Evolutionary conservation across 2,797 vertebrate species (phyloP).

Genomic region (Pyrocephalus nanus): DNA sequence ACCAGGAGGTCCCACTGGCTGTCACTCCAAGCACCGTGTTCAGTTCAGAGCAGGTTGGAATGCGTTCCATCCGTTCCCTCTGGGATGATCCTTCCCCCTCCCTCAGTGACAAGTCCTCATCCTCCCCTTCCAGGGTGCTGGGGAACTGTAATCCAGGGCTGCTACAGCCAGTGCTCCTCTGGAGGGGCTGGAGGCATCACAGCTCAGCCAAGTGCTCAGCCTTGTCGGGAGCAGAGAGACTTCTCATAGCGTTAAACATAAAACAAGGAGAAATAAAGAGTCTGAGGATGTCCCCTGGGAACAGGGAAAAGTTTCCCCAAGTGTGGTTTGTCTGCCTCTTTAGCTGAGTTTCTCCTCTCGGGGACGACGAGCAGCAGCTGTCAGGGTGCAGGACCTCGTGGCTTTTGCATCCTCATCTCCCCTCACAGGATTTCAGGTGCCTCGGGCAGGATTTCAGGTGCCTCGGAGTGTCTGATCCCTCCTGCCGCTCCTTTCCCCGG

Average conservation of each 20-base stretch:
- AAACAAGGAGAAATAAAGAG: neutral
- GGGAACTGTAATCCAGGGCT: neutral
- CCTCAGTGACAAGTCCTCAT: neutral
- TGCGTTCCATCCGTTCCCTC: slow-evolving; percentile 22
- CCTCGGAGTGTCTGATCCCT: neutral
- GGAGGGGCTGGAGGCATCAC: neutral
- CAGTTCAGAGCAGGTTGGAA: neutral
- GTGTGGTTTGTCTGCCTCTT: neutral
- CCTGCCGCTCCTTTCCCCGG: slow-evolving; percentile 50
- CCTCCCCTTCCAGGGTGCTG: neutral
- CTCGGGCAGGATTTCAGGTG: neutral
- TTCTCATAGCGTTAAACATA: neutral
- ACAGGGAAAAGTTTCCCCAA: neutral
- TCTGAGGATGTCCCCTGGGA: neutral
- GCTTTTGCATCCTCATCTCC: neutral
- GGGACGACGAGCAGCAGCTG: neutral
- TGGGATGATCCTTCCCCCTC: neutral
- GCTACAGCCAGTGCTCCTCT: neutral
- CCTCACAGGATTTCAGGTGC: neutral
- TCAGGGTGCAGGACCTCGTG: neutral
- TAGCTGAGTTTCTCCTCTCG: neutral
- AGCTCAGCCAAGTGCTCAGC: neutral
- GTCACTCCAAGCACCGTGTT: neutral
- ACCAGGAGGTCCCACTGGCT: slow-evolving; percentile 62
- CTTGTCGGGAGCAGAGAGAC: neutral